Evolutionary conservation across 2,113 vertebrate genomes (phyloP).

Genomic region (Amphilophus citrinellus): DNA sequence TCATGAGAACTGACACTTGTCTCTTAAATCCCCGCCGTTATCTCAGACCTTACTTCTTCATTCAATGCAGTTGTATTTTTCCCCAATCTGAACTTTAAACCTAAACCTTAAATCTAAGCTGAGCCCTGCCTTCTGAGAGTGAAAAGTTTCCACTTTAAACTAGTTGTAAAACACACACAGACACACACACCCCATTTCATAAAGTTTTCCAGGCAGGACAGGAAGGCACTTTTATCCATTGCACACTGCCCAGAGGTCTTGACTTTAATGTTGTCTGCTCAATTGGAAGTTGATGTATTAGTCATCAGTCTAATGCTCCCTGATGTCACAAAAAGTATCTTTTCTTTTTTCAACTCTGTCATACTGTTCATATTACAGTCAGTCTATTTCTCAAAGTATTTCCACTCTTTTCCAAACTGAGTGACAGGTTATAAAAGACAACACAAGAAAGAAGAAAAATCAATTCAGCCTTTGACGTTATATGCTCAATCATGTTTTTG

Average conservation of each 20-base stretch:
- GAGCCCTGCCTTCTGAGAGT: neutral
- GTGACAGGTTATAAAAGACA: neutral
- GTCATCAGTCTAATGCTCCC: constrained; percentile 4
- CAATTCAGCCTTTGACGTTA: neutral
- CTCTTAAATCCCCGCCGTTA: constrained; percentile 20
- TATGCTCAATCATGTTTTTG: neutral
- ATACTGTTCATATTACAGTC: neutral
- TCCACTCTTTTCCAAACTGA: neutral
- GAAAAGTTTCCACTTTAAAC: neutral
- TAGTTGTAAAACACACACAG: neutral
- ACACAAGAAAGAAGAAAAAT: neutral
- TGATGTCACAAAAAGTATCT: neutral
- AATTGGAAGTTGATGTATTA: constrained; percentile 13
- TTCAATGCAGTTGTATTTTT: neutral
- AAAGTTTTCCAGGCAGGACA: neutral
- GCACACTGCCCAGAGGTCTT: constrained; percentile 25
- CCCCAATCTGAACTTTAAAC: constrained; percentile 1
- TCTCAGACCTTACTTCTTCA: constrained; percentile 9
- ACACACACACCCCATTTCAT: neutral
- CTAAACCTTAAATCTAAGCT: neutral
- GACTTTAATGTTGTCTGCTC: constrained; percentile 7
- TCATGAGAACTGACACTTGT: neutral
- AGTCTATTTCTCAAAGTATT: neutral
- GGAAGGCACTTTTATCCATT: constrained; percentile 18
- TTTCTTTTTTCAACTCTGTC: neutral